These are phyloP conservation scores for Megaceryle alcyon DNA, from an alignment of 2,797 vertebrate species.

Conservation along the genomic window DNA sequence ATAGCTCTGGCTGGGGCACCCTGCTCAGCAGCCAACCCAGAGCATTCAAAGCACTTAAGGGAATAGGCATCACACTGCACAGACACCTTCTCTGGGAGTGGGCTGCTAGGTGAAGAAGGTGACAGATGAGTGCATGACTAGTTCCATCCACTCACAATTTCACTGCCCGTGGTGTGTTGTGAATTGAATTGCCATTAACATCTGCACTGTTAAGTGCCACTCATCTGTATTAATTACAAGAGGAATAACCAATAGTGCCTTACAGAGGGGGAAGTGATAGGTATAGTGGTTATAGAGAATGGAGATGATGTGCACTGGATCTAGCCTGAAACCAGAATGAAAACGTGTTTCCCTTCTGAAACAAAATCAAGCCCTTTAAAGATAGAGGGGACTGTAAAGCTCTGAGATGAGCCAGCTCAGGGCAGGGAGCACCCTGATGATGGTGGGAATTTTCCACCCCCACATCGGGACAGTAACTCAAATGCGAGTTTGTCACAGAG, in stretches of 20 bases:
- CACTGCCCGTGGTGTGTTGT: fast-evolving
- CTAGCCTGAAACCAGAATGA: neutral
- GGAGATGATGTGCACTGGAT: neutral
- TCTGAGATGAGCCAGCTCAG: neutral
- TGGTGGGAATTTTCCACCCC: neutral
- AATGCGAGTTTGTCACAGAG: neutral
- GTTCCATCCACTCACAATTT: neutral
- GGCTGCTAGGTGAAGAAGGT: neutral
- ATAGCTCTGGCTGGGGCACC: neutral
- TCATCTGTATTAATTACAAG: neutral
- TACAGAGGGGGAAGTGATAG: fast-evolving
- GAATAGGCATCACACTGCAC: neutral
- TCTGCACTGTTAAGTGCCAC: neutral
- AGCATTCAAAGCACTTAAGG: neutral
- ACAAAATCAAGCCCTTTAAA: neutral
- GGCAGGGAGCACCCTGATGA: neutral
- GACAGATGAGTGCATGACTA: neutral
- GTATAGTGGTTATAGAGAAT: fast-evolving
- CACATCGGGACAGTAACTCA: neutral
- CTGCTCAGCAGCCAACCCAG: neutral
- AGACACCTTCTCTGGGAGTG: fast-evolving
- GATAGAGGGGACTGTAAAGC: neutral
- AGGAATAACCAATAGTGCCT: neutral
- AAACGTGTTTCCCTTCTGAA: neutral
- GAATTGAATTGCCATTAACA: neutral